Percentiles rank a stretch among this genome's conserved stretches.
These are phyloP conservation scores for Embiotoca jacksoni DNA, from an alignment of 2,113 vertebrate genomes.

Conservation along the genomic window DNA sequence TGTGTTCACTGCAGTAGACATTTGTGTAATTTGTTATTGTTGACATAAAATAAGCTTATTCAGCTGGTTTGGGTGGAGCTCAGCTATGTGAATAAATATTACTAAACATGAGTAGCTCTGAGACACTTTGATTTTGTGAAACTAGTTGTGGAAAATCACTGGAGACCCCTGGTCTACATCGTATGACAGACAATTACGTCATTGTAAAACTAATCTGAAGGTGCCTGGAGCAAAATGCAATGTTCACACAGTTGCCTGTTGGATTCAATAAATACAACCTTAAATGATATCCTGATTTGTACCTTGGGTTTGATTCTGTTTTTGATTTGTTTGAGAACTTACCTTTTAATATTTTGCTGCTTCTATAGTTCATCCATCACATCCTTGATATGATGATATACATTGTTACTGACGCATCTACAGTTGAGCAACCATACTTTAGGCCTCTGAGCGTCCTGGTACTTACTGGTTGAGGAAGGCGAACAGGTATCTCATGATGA, in stretches of 20 bases:
- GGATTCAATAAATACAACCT: neutral
- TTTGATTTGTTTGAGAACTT: neutral
- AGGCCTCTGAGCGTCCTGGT: neutral
- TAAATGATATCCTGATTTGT: neutral
- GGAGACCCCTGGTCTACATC: too few species aligned
- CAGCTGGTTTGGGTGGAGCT: neutral
- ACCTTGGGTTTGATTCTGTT: neutral
- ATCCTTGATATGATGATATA: neutral
- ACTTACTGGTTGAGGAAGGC: conserved; percentile 98
- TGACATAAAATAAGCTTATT: too few species aligned
- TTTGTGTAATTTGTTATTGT: too few species aligned
- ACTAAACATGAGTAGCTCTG: too few species aligned
- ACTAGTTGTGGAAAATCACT: neutral
- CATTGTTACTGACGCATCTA: neutral
- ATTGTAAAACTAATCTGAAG: neutral
- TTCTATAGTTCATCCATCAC: neutral
- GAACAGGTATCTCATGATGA: conserved; percentile 99
- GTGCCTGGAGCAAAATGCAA: neutral
- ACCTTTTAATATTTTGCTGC: neutral
- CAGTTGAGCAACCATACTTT: neutral
- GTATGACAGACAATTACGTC: too few species aligned
- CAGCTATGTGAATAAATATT: too few species aligned
- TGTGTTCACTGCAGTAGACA: too few species aligned
- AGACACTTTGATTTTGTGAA: neutral
- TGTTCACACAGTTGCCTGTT: neutral